A percentile compares a stretch with the other conserved stretches of the same genome.
Conservation (phyloP, 92 coral and sea anemone species). For the Phenganax stokvisi region DNA sequence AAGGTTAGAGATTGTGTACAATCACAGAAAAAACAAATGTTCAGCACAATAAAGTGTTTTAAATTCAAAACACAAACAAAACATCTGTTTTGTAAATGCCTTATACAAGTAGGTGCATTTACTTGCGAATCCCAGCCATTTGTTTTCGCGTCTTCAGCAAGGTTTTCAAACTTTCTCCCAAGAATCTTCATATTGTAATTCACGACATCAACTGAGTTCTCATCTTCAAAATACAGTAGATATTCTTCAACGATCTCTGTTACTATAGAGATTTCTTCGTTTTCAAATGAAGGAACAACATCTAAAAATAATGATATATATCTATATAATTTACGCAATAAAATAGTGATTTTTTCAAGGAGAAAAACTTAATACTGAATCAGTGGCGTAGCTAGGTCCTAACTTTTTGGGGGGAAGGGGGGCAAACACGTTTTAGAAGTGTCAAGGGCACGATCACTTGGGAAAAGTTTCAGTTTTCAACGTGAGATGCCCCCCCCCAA, state of each 20-base stretch:
- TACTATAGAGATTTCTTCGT: constrained; percentile 33
- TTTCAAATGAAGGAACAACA: constrained; percentile 7
- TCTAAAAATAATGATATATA: not conserved
- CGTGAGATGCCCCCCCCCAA: too few species aligned
- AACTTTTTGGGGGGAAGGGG: too few species aligned
- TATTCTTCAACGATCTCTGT: constrained; percentile 35
- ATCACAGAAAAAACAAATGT: not conserved
- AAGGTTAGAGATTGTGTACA: not conserved
- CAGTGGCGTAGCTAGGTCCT: too few species aligned
- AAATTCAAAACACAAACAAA: not conserved
- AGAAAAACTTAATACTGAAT: too few species aligned
- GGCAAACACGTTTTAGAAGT: too few species aligned
- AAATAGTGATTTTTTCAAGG: not conserved
- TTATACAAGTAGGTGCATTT: not conserved
- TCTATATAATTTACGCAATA: not conserved
- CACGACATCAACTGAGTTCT: constrained; percentile 6
- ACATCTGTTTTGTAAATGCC: not conserved
- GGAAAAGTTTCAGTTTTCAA: too few species aligned
- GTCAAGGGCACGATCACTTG: too few species aligned
- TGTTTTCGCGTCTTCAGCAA: constrained; percentile 26
- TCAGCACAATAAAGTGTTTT: not conserved
- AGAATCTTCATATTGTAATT: constrained; percentile 33
- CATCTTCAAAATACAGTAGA: constrained; percentile 29
- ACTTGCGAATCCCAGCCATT: constrained; percentile 32
- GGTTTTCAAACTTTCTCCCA: constrained; percentile 29